Base-by-base conservation (phyloP, 2,113 vertebrate genomes). In the Drymodes brunneopygia region DNA sequence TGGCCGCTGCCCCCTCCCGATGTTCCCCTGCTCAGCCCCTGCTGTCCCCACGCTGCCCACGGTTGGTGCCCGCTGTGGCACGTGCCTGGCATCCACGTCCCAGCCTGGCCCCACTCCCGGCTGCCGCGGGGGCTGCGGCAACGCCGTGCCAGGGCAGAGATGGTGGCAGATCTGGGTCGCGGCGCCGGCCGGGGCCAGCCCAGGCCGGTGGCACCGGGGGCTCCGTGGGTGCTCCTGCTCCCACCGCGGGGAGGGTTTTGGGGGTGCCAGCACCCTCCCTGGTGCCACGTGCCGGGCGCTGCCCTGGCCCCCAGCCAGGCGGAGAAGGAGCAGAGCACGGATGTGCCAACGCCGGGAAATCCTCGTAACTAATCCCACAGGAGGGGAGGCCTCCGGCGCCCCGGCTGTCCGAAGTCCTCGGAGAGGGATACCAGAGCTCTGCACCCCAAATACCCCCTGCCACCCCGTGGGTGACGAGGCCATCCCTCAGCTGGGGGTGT, bases 61-160 rank as follows among this genome's bases (percentile, higher is more conserved):
- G 23, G 83, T 9, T 36, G 74, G 66, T 91, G 81, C 67, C 67
- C 54, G 10, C n/a, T 3, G 24, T 28, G 88, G 67, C 93, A 93
- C 93, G 77, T 94, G 95, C 88, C 88, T 91, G 84, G 93, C 95
- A 67, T 72, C 93, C 44, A 5, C 6, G 15, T 62, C 91, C 48
- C 74, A 45, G 88, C 58, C 62, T 91, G 95, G 93, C 88, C 88
- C 54, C 20, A 6, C 91, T 94, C 84, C 75, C 54, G 19, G 62
- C 78, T 64, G 90, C 94, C 50, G 78, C 90, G 57, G 90, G 87
- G 81, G 51, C 80, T 71, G 84, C 75, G 15, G 84, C 9, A 69
- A 22, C 7, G 6, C 12, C 0, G 44, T 72, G 91, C 91, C 88
- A 58, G 84, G 77, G 58, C 71, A 66, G 66, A 70, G 66, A 19